phyloP scores from a whole-genome alignment of 1,140 invertebrate genomes.

The Papilio helenus region DNA sequence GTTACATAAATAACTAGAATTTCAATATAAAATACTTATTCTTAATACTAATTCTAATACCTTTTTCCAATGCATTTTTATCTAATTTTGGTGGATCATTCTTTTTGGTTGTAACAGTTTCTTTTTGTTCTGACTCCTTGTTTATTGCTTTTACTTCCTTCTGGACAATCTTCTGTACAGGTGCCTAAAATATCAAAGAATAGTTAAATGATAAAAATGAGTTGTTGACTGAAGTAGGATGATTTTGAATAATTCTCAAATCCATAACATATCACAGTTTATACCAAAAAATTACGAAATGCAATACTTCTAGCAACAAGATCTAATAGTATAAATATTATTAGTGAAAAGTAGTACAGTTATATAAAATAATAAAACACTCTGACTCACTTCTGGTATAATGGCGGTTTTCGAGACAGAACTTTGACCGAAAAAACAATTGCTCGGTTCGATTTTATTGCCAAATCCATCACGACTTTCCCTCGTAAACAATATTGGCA shows the following conservation, averaged over 20 bases:
- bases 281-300: neutral
- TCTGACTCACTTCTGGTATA: constrained; percentile 65
- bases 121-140: constrained; percentile 52
- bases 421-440: constrained; percentile 67
- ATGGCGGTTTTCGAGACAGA: constrained; percentile 57
- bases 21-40: neutral
- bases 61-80: constrained; percentile 66
- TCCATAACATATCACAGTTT: neutral
- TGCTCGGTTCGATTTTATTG: constrained; percentile 72
- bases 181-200: constrained; percentile 49
- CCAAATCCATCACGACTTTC: constrained; percentile 75
- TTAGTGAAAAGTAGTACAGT: constrained; percentile 32
- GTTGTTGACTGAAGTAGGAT: neutral
- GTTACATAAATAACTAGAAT: too few species aligned
- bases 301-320: neutral
- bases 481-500: constrained; percentile 80
- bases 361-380: constrained; percentile 52
- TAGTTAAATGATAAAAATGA: neutral
- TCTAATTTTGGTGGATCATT: constrained; percentile 59
- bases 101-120: constrained; percentile 52
- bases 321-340: neutral
- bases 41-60: constrained; percentile 47
- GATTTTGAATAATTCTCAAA: neutral
- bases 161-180: constrained; percentile 45
- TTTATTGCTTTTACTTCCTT: constrained; percentile 44